Conservation (phyloP, 2,888 invertebrate species). For the Xestobium rufovillosum region DNA sequence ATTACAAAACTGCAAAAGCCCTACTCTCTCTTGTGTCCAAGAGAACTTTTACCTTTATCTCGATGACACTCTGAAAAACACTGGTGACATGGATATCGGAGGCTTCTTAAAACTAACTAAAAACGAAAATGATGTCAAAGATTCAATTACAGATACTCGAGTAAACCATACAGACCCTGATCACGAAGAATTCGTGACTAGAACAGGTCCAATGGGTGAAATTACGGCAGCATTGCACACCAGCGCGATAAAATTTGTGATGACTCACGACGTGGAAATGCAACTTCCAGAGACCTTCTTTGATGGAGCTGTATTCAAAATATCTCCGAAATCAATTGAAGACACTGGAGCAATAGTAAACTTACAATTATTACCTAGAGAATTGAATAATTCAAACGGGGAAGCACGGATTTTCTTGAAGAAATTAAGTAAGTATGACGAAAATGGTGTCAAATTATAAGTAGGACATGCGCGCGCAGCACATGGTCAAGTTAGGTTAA, state of each 20-base stretch:
- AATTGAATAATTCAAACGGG: conserved; percentile 29
- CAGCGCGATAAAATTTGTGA: conserved; percentile 58
- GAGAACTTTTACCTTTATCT: conserved; percentile 69
- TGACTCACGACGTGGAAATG: conserved; percentile 69
- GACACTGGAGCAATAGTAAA: conserved; percentile 70
- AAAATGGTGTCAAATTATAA: conserved; percentile 20
- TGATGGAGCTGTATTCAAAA: conserved; percentile 62
- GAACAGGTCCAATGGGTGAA: conserved; percentile 59
- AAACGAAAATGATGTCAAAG: conserved; percentile 11
- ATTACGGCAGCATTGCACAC: conserved; percentile 64
- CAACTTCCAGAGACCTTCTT: conserved; percentile 65
- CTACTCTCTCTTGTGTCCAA: conserved; percentile 67
- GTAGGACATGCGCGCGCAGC: no score
- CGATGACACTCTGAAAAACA: conserved; percentile 55
- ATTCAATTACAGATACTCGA: not conserved
- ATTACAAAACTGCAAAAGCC: conserved; percentile 60
- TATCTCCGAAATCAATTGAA: conserved; percentile 67
- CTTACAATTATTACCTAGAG: conserved; percentile 58
- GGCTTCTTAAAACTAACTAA: conserved; percentile 9
- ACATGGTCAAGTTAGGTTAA: no score
- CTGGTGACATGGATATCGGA: conserved; percentile 25
- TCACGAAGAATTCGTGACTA: conserved; percentile 40
- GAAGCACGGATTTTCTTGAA: conserved; percentile 57
- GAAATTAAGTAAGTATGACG: conserved; percentile 56
- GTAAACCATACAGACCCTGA: conserved; percentile 39